Evolutionary conservation across 2,113 vertebrate species (phyloP), one percentile per base, ranked within the genome.

Genomic region (Catharus bicknelli): DNA sequence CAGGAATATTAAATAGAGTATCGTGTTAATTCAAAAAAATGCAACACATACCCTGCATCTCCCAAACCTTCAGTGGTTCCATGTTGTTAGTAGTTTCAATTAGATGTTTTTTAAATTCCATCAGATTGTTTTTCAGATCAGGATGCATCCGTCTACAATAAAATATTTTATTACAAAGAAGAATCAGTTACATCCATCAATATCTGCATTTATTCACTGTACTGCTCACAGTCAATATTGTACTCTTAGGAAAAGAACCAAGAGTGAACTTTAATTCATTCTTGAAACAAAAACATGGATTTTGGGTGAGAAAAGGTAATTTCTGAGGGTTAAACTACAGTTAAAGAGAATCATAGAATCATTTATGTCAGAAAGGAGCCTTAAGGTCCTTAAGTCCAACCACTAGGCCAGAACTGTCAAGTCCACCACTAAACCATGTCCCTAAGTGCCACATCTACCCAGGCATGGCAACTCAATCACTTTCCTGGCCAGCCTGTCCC

Each of bases 51-150:
- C 99, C 99, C 98, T 99, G 99, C 72, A 99, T 97, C 86, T 99
- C 99, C 99, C 99, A 99, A 88, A 99, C 98, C 98, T 99, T 99
- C 83, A 99, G 96, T 25, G 99, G 98, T 11, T 97, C 97, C 98
- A 99, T 98, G 94, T 98, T 98, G 94, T 98, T 98, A 34, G 92
- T 97, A 77, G 98, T 99, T 89, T 99, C 98, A 93, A 99, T 95
- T 19, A 99, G 97, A 96, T 99, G 98, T 89, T 97, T 99, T 83
- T 96, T 98, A 87, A 99, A 97, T 54, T 98, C 97, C 29, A 74
- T 95, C 45, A 99, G 97, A 92, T 98, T 98, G 50, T 97, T 97
- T 94, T 96, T 97, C 81, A 99, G 97, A 78, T 99, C 97, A 77
- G 99, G 98, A 91, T 99, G 97, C 93, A 97, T 97, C 94, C 97